Conservation (phyloP, 2,888 invertebrate genomes). For the Spilarctia lutea region DNA sequence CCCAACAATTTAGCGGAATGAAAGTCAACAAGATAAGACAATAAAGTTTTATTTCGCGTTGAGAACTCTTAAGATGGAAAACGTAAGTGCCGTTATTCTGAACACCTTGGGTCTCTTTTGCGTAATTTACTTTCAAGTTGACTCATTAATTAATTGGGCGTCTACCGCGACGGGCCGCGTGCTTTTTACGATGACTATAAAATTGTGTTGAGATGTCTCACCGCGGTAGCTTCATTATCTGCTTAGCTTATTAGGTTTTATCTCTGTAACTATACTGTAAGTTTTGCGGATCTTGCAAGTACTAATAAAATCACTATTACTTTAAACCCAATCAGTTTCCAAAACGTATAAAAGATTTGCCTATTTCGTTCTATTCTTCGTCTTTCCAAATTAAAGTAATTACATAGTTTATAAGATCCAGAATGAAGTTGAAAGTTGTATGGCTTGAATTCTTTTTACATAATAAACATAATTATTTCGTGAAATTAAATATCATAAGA, state of each 20-base stretch:
- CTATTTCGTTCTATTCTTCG: background rate
- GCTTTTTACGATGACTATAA: slow-evolving; percentile 79
- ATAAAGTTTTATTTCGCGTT: slow-evolving; percentile 67
- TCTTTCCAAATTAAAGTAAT: background rate
- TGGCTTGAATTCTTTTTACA: background rate
- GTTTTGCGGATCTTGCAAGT: background rate
- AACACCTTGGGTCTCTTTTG: slow-evolving; percentile 68
- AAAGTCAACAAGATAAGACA: slow-evolving; percentile 54
- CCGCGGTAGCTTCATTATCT: slow-evolving; percentile 68
- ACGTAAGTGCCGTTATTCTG: slow-evolving; percentile 62
- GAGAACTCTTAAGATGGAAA: slow-evolving; percentile 60
- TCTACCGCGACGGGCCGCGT: slow-evolving; percentile 71
- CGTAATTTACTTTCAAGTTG: slow-evolving; percentile 77
- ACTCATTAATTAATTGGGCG: slow-evolving; percentile 82
- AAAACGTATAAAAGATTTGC: no score
- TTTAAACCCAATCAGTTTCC: background rate
- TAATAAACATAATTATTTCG: background rate
- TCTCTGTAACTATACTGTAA: slow-evolving; percentile 41
- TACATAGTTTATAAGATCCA: background rate
- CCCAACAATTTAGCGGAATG: slow-evolving; percentile 41
- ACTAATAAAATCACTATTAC: background rate
- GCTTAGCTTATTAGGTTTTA: slow-evolving; percentile 46
- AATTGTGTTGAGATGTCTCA: slow-evolving; percentile 65
- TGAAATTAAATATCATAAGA: background rate
- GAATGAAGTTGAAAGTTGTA: background rate